phyloP scores from a whole-genome alignment of 2,113 vertebrate species.

The Chauna torquata region DNA sequence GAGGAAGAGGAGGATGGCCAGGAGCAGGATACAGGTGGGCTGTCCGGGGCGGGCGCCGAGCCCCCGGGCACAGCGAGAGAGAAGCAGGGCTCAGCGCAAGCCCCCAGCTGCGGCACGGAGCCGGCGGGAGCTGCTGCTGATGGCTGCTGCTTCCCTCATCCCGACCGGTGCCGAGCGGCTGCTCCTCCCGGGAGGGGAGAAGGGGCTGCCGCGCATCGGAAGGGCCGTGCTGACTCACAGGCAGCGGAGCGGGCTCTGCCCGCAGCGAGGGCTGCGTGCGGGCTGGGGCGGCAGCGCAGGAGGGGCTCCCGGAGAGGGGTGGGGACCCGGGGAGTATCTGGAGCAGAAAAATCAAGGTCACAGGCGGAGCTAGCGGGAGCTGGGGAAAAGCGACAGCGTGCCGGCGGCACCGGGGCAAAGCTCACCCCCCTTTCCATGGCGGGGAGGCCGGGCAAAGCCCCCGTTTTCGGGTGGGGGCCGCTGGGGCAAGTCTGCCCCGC shows the following conservation, averaged over 20 bases:
- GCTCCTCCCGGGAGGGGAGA: neutral
- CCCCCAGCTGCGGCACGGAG: neutral
- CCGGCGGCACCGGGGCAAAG: neutral
- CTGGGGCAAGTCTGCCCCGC: neutral
- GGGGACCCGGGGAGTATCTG: conserved; percentile 11
- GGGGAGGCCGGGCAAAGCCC: neutral
- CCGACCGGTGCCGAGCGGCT: neutral
- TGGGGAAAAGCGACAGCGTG: neutral
- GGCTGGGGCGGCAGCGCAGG: neutral
- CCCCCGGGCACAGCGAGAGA: too few species aligned
- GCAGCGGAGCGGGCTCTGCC: neutral
- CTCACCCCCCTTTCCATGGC: neutral
- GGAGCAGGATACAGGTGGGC: neutral
- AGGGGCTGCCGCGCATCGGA: conserved; percentile 21
- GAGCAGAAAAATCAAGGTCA: conserved; percentile 61
- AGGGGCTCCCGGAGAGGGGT: conserved; percentile 23
- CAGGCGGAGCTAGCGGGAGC: neutral
- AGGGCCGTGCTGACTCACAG: conserved; percentile 81
- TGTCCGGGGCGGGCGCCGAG: neutral
- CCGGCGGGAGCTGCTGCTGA: neutral
- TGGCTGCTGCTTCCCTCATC: neutral
- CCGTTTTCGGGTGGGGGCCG: neutral
- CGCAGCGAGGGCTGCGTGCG: neutral
- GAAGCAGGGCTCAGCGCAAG: neutral
- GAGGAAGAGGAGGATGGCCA: neutral